Base-by-base conservation (phyloP, 2,797 vertebrate species). In the Sebastes taczanowskii region DNA sequence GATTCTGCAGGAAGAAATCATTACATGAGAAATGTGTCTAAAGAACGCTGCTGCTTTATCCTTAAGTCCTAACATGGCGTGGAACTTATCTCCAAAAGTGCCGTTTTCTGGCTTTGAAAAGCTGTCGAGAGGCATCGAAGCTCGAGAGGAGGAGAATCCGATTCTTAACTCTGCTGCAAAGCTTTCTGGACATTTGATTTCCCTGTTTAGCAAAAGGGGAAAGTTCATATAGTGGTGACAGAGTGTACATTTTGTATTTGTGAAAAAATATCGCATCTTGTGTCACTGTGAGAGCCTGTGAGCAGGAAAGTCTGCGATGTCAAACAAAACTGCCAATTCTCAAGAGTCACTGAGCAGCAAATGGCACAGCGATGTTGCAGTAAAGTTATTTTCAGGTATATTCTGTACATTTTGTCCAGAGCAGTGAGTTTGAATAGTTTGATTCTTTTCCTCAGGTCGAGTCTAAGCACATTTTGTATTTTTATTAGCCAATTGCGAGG, bases 1-100 rank as follows among this genome's bases (percentile, higher is more conserved):
- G 74, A 89, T 88, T 84, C 73, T 74, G 65, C 22, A 81, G 74
- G 76, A 83, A 53, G 79, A 86, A 89, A 80, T 88, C 79, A 71
- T 88, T 80, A 83, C 35, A 62, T 30, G 85, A 84, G 82, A 61
- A 82, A 79, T 77, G 73, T 56, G 55, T 72, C 80, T 62, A 25
- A 49, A 27, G 69, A 70, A 72, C 4, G n/a, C 58, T 27, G 55
- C 69, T 9, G 78, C 82, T 81, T 77, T 42, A 64, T 73, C 67
- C 59, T 38, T 34, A 77, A 80, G 79, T 76, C 67, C 34, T 20
- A 59, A 82, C 18, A 13, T 35, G 64, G 35, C 66, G 18, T 5
- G 23, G 74, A 83, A 85, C 49, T 65, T 62, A 74, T 76, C 76
- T 60, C 32, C 29, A 53, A 29, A 58, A 62, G 53, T 22, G 55